Evolutionary conservation across 1,140 invertebrate genomes (phyloP).

Genomic region (Sycobia sp.): DNA sequence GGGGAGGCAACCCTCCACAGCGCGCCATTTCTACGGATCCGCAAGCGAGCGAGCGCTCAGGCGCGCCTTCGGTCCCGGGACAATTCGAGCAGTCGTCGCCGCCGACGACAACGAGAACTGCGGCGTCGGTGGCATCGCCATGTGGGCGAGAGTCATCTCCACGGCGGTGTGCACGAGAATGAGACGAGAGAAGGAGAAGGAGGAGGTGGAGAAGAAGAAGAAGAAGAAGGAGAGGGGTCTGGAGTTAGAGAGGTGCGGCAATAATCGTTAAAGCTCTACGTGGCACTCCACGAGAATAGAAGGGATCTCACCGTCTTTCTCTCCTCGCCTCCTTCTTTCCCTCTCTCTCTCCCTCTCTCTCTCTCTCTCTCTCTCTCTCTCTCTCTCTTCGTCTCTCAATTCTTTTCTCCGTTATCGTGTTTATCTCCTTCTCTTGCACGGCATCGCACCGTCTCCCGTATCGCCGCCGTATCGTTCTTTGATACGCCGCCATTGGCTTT

Average conservation of each 20-base stretch:
- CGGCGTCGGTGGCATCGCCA: not conserved
- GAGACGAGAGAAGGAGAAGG: no score
- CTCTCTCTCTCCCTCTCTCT: not conserved
- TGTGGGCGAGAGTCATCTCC: no score
- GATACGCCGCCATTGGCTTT: not conserved
- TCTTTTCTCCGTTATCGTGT: not conserved
- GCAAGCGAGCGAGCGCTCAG: not conserved
- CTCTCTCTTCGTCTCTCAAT: no score
- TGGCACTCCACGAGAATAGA: conserved; percentile 33
- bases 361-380: not conserved
- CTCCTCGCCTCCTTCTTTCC: not conserved
- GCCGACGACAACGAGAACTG: not conserved
- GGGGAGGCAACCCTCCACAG: no score
- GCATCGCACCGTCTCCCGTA: not conserved
- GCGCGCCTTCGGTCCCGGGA: conserved; percentile 20
- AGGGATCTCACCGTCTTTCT: conserved; percentile 23
- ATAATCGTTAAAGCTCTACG: conserved; percentile 37
- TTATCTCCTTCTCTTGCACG: not conserved
- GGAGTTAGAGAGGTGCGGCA: no score
- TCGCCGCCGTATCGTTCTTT: conserved; percentile 9
- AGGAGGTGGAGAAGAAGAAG: no score
- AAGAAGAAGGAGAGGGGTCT: no score
- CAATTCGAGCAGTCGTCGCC: conserved; percentile 21
- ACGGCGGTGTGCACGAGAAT: no score
- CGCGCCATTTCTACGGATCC: conserved; percentile 10